Evolutionary conservation across 2,888 invertebrate genomes (phyloP), one percentile per base, ranked within the genome.

Genomic region (Cephus runcator): DNA sequence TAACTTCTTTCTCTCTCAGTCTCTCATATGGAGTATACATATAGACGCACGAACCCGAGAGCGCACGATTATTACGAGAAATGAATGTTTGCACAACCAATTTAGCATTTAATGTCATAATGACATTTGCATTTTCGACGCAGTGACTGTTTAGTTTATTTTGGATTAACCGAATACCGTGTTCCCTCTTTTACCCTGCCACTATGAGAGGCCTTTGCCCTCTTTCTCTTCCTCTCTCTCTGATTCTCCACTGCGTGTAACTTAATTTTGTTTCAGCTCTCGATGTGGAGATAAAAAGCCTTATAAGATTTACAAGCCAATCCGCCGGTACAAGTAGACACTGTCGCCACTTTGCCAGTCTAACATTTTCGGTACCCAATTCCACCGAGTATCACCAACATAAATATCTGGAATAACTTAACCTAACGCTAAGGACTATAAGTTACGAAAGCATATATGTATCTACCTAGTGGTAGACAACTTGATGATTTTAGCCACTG

Each of bases 51-150:
- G 56, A 23, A 56, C 9, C 23, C 56, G 56, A 56, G 23, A 56
- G 9, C 56, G 56, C 31, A 34, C 71, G 71, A 71, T 71, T 71
- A 71, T 76, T 77, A 74, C 77, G 11, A 31, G 71, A 73, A 73
- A 79, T 69, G 73, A 73, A 76, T 83, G 83, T 83, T 84, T 82
- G 78, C 75, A 77, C 79, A 81, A 76, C 78, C 81, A 81, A 88
- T 89, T 89, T 87, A 88, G 86, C 89, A 87, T 88, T 90, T 89
- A 89, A 90, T 88, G 87, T 88, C 85, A 85, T 87, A 88, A 88
- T 88, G 88, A 87, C 87, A 86, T 82, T 87, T 84, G 85, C 85
- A 84, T 86, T 87, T 85, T 87, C 85, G 82, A 69, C 80, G 80
- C 79, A 73, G 83, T 35, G 75, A 23, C 75, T 87, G 88, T 90